Percentiles rank a stretch among this genome's conserved stretches.
Conservation (phyloP, 2,113 vertebrate genomes). For the Albula glossodonta region DNA sequence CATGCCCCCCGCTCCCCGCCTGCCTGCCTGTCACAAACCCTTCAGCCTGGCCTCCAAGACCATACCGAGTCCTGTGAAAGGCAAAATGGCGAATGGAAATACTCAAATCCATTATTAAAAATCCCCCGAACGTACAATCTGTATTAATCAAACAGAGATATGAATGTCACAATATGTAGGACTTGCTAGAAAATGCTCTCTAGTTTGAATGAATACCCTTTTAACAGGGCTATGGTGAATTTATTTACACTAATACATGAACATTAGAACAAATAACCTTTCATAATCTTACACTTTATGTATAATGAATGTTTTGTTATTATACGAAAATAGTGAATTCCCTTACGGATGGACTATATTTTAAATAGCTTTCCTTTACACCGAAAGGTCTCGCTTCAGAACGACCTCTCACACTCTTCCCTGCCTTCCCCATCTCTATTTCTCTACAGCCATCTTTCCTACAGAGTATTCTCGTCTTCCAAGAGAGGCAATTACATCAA, state of each 20-base stretch:
- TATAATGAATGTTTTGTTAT: not conserved
- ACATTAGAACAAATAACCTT: no score
- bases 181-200: not conserved
- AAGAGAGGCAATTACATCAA: not conserved
- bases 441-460: not conserved
- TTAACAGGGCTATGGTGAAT: no score
- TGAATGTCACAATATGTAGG: not conserved
- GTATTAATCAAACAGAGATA: not conserved
- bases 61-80: not conserved
- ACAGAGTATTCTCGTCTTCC: not conserved
- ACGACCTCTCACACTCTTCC: not conserved
- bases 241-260: no score
- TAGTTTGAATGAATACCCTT: no score
- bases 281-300: no score
- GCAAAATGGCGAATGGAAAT: not conserved
- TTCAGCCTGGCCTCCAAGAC: not conserved
- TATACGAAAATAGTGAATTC: not conserved
- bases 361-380: not conserved
- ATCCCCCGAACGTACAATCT: not conserved
- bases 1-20: no score
- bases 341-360: not conserved
- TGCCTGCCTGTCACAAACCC: not conserved
- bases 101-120: not conserved
- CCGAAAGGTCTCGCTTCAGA: not conserved
- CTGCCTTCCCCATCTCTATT: not conserved